Conservation (phyloP, 2,113 vertebrate genomes). For the Emberiza fucata region DNA sequence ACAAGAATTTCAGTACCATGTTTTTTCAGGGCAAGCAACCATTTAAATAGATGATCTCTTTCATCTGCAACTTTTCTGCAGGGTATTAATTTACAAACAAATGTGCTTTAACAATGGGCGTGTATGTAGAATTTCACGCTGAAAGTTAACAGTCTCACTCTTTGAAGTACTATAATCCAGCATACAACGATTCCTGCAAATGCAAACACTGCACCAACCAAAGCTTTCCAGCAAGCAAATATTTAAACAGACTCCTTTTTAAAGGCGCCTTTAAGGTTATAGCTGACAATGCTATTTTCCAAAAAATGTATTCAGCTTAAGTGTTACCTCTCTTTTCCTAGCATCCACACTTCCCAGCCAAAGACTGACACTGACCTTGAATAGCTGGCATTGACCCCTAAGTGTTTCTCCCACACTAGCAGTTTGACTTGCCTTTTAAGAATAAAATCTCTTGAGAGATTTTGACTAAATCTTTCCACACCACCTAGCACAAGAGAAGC, state of each 20-base stretch:
- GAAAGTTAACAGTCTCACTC: neutral
- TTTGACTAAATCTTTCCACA: neutral
- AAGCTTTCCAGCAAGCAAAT: neutral
- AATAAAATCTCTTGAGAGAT: neutral
- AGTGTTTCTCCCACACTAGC: neutral
- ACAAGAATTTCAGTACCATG: neutral
- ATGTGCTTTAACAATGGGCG: neutral
- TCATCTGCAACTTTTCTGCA: neutral
- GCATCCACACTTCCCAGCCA: neutral
- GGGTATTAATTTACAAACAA: neutral
- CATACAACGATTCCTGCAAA: neutral
- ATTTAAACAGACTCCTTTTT: neutral
- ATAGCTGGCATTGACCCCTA: neutral
- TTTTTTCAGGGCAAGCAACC: neutral
- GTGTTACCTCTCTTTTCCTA: neutral
- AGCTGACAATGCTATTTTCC: neutral
- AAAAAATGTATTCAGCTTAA: neutral
- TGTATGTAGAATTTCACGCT: neutral
- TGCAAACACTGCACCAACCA: neutral
- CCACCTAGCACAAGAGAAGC: neutral
- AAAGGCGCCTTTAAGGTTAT: neutral
- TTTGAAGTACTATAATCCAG: slow-evolving; percentile 1
- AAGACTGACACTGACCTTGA: neutral
- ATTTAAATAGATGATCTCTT: neutral
- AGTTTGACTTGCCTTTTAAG: neutral